phyloP scores from a whole-genome alignment of 1,140 invertebrate species.

The Dolichoris vasculosae region DNA sequence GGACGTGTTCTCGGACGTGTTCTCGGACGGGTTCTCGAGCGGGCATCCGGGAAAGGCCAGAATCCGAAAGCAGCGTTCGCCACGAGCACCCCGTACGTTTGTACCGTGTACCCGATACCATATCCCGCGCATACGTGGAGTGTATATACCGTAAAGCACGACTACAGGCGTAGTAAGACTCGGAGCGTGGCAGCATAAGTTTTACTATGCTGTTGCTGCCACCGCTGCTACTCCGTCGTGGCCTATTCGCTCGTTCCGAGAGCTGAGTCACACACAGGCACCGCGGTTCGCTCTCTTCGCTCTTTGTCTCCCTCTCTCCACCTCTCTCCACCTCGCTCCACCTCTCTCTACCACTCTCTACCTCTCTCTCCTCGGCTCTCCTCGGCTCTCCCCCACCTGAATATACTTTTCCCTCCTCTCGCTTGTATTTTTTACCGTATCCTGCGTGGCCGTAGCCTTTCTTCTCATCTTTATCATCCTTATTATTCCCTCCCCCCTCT shows the following conservation, averaged over 20 bases:
- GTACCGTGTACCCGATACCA: neutral
- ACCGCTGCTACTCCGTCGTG: constrained; percentile 47
- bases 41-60: too few relatives aligned
- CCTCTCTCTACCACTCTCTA: constrained; percentile 11
- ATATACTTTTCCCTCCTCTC: constrained; percentile 3
- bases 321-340: constrained; percentile 56
- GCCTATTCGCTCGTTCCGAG: constrained; percentile 63
- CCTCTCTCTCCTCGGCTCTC: neutral
- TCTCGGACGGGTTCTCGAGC: too few relatives aligned
- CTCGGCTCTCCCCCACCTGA: neutral
- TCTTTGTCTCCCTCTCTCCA: constrained; percentile 47
- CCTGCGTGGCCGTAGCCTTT: constrained; percentile 23
- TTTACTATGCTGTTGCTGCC: constrained; percentile 56
- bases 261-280: constrained; percentile 62
- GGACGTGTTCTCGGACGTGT: too few relatives aligned
- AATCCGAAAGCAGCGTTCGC: constrained; percentile 4
- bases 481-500: constrained; percentile 55
- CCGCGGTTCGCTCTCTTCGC: constrained; percentile 27
- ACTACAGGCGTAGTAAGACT: neutral
- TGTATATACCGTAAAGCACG: neutral
- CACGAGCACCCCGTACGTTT: neutral
- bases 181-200: constrained; percentile 11
- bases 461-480: constrained; percentile 49
- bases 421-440: constrained; percentile 33
- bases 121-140: neutral